phyloP scores from a whole-genome alignment of 2,113 vertebrate species.

The Hemichromis elongatus region DNA sequence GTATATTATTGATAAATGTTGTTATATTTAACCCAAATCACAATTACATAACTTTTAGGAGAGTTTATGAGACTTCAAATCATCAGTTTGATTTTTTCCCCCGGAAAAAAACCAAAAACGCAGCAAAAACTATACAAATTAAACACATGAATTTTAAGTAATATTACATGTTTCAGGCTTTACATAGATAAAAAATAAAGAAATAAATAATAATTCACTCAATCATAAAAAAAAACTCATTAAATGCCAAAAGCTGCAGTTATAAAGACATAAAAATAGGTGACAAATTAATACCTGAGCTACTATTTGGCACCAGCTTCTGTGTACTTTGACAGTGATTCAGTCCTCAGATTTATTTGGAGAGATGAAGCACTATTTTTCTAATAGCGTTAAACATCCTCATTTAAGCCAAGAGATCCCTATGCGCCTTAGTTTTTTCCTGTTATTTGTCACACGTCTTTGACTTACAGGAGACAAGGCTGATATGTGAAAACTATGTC shows the following conservation, averaged over 20 bases:
- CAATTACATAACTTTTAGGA: not conserved
- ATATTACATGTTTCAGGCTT: not conserved
- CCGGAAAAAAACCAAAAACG: accelerated
- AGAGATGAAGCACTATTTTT: not conserved
- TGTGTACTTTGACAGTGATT: not conserved
- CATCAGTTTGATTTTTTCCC: accelerated
- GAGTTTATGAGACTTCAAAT: not conserved
- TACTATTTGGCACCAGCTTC: not conserved
- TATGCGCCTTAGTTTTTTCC: not conserved
- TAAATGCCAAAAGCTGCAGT: not conserved
- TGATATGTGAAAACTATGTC: not conserved
- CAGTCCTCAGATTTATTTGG: not conserved
- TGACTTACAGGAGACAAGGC: not conserved
- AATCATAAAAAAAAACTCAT: not conserved
- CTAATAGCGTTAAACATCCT: not conserved
- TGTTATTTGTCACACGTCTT: not conserved
- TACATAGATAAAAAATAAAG: not conserved
- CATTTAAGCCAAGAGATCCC: not conserved
- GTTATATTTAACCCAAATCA: not conserved
- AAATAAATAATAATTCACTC: not conserved
- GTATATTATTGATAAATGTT: not conserved
- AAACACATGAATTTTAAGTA: not conserved
- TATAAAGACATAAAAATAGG: not conserved
- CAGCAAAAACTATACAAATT: not conserved
- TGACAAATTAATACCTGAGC: not conserved